Percentiles rank a stretch among this genome's conserved stretches.
These are phyloP conservation scores for Equus quagga DNA, from an alignment of 2,113 vertebrate genomes.

Conservation along the genomic window DNA sequence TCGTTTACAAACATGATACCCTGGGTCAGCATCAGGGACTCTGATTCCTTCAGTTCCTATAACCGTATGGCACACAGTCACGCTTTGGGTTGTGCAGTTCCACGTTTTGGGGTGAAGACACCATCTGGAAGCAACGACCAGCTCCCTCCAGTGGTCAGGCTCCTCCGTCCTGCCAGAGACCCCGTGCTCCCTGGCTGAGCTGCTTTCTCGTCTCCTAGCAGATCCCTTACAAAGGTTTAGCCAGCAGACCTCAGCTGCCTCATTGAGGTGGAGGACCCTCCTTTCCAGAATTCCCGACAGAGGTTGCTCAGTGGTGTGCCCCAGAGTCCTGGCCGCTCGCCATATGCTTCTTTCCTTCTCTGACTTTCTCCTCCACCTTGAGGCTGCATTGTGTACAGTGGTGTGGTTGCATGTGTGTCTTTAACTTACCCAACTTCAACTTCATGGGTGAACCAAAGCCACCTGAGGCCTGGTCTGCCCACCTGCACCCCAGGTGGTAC, in stretches of 20 bases:
- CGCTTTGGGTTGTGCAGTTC: rapidly evolving
- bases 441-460: neutral
- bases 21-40: neutral
- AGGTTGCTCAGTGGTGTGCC: rapidly evolving
- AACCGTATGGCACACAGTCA: neutral
- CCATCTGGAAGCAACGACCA: neutral
- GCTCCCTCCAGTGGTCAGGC: too few species aligned
- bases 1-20: neutral
- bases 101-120: neutral
- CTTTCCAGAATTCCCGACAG: neutral
- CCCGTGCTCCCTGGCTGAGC: neutral
- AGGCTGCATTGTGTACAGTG: rapidly evolving
- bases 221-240: neutral
- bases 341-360: neutral
- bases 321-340: rapidly evolving
- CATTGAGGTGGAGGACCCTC: neutral
- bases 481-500: neutral
- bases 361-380: neutral
- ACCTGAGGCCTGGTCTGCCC: neutral
- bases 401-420: neutral
- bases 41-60: neutral
- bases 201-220: neutral
- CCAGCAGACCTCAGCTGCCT: neutral
- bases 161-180: neutral
- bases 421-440: neutral